Percentiles rank a stretch among this genome's conserved stretches.
Evolutionary conservation across 64 coral and sea anemone genomes (phyloP).

Genomic region (Stichodactyla helianthus): DNA sequence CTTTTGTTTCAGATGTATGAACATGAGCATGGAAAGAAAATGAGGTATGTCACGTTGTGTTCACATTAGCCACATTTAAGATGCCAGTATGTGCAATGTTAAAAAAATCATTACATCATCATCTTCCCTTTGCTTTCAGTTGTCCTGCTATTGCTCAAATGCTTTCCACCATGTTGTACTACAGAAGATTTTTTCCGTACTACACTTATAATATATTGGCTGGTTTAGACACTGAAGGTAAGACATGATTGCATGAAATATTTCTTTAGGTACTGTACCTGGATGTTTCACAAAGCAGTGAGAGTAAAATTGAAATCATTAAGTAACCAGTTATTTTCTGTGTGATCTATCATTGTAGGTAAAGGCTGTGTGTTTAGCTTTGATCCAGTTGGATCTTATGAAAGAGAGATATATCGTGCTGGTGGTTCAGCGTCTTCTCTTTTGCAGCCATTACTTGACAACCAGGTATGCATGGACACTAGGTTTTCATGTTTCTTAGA

Average conservation of each 20-base stretch:
- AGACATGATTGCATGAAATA: not conserved
- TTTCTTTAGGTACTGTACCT: too few relatives aligned
- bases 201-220: conserved; percentile 98
- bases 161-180: conserved; percentile 96
- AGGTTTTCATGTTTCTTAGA: not conserved
- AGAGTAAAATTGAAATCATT: too few relatives aligned
- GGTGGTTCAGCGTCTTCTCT: conserved; percentile 83
- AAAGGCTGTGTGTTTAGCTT: conserved; percentile 99
- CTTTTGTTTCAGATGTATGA: conserved; percentile 84
- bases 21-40: conserved; percentile 97
- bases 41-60: conserved; percentile 62
- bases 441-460: conserved; percentile 87
- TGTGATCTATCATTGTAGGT: conserved; percentile 15
- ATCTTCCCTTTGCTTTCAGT: conserved; percentile 15
- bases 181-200: conserved; percentile 91
- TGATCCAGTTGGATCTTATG: conserved; percentile 95
- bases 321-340: too few relatives aligned
- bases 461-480: conserved; percentile 60
- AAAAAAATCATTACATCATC: not conserved
- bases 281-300: too few relatives aligned
- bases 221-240: conserved; percentile 95
- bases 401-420: conserved; percentile 83
- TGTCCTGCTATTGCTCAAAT: conserved; percentile 98
- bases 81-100: not conserved
- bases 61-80: not conserved